Evolutionary conservation across 2,113 vertebrate genomes (phyloP).

Genomic region (Hypanus sabinus): DNA sequence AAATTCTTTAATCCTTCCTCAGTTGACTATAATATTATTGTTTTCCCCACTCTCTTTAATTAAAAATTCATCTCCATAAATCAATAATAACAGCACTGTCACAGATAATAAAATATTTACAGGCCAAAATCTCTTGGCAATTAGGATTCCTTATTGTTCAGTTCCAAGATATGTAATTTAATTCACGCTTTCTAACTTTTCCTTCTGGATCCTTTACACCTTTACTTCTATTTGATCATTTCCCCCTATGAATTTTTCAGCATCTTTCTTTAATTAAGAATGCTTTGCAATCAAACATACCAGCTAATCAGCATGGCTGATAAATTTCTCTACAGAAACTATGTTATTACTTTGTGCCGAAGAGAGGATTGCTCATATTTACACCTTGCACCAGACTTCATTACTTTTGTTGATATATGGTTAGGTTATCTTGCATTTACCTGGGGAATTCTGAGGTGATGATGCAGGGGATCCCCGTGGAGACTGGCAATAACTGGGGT

Average conservation of each 20-base stretch:
- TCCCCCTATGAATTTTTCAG: neutral
- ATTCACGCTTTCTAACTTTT: neutral
- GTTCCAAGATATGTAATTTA: neutral
- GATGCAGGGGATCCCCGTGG: conserved; percentile 69
- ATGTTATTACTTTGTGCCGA: neutral
- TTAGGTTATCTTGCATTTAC: conserved; percentile 49
- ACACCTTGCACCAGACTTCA: neutral
- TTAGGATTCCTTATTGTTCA: neutral
- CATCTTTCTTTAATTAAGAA: neutral
- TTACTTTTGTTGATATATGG: neutral
- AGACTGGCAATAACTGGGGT: conserved; percentile 82
- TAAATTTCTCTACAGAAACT: too few species aligned
- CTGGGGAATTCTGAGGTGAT: conserved; percentile 94
- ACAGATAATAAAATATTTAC: neutral
- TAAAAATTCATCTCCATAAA: neutral
- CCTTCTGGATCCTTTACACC: neutral
- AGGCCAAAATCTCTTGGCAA: neutral
- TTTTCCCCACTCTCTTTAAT: neutral
- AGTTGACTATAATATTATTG: neutral
- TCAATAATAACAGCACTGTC: neutral
- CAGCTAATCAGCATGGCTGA: neutral
- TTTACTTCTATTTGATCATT: neutral
- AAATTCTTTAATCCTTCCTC: neutral
- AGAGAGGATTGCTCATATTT: neutral
- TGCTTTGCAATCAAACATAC: neutral